Evolutionary conservation across 2,113 vertebrate species (phyloP).

Genomic region (Egretta garzetta): DNA sequence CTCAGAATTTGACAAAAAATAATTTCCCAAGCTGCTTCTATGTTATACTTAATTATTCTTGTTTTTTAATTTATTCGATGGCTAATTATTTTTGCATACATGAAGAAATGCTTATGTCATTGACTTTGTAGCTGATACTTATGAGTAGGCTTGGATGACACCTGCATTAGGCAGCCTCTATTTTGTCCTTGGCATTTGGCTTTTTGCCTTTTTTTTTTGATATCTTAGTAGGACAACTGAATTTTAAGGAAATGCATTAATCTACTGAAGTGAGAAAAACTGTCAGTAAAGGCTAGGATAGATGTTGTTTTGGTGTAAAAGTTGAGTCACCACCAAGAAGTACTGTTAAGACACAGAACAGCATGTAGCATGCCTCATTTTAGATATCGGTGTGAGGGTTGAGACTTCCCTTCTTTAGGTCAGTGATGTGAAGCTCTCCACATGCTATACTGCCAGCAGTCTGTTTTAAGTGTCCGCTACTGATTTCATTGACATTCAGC

Average conservation of each 20-base stretch:
- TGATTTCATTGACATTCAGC: background rate
- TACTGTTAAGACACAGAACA: background rate
- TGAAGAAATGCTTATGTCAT: background rate
- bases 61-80: background rate
- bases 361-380: background rate
- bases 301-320: background rate
- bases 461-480: background rate
- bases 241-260: background rate
- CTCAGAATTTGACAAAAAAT: background rate
- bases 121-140: background rate
- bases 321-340: background rate
- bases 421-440: background rate
- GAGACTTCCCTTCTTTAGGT: background rate
- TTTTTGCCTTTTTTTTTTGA: background rate
- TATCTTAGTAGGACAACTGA: background rate
- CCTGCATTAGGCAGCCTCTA: background rate
- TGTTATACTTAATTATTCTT: background rate
- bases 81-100: background rate
- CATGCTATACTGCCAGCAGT: background rate
- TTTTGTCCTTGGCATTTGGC: background rate
- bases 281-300: background rate
- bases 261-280: background rate
- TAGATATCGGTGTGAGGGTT: background rate
- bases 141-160: background rate
- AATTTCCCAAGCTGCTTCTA: background rate